phyloP scores from a whole-genome alignment of 2,113 vertebrate genomes.

The Gymnocephalus cernua region DNA sequence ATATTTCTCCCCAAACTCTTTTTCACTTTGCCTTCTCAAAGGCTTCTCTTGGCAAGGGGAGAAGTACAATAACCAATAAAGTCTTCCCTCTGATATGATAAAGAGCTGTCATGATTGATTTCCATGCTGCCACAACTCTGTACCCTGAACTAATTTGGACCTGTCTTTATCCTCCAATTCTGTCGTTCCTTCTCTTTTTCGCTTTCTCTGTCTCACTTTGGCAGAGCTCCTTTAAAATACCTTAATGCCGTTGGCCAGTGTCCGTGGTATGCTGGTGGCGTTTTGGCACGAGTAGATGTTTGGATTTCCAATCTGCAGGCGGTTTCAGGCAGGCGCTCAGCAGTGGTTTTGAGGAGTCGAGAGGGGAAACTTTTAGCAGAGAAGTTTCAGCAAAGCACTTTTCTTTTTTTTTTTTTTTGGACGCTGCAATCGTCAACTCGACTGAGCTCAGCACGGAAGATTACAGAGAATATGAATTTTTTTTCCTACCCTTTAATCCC shows the following conservation, averaged over 20 bases:
- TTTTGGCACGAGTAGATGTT: constrained; percentile 58
- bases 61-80: constrained; percentile 50
- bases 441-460: constrained; percentile 70
- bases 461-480: constrained; percentile 62
- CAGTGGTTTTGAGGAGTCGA: constrained; percentile 18
- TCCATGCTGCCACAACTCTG: constrained; percentile 40
- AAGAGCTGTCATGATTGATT: constrained; percentile 71
- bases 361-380: constrained; percentile 30
- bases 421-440: constrained; percentile 38
- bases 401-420: background rate
- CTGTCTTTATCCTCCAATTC: constrained; percentile 30
- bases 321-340: constrained; percentile 27
- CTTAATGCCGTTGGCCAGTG: constrained; percentile 44
- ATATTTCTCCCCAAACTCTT: constrained; percentile 37
- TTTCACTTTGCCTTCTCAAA: constrained; percentile 36
- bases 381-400: constrained; percentile 32
- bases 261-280: constrained; percentile 45
- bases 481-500: constrained; percentile 59
- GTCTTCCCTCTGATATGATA: constrained; percentile 58
- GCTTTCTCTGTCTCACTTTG: background rate
- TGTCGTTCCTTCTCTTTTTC: background rate
- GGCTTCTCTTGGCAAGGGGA: constrained; percentile 32
- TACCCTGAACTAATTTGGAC: constrained; percentile 54
- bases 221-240: constrained; percentile 48
- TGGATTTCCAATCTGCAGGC: constrained; percentile 47